Evolutionary conservation across 35 echinoderm and acorn worm species (phyloP).

Genomic region (Stichopus chloronotus): DNA sequence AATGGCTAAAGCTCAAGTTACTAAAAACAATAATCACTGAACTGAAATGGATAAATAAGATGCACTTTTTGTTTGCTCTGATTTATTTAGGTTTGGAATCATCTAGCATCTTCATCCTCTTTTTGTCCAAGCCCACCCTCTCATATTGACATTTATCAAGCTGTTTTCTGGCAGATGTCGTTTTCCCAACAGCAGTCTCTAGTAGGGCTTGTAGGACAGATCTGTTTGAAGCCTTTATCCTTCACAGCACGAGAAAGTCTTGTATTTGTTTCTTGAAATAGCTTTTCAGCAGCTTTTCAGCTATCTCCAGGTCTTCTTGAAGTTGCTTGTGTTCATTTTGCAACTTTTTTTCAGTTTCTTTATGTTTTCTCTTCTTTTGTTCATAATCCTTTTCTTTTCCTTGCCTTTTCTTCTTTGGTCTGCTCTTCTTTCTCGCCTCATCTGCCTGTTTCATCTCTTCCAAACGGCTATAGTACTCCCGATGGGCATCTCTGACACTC

Average conservation of each 20-base stretch:
- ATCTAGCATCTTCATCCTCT: slow-evolving; percentile 15
- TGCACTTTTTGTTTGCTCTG: not conserved
- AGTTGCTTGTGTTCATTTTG: slow-evolving; percentile 16
- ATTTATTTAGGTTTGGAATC: slow-evolving; percentile 19
- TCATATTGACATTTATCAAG: slow-evolving; percentile 19
- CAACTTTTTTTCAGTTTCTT: slow-evolving; percentile 21
- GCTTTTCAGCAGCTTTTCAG: no score
- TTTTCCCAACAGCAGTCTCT: no score
- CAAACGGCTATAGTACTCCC: no score
- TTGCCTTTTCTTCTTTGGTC: not conserved
- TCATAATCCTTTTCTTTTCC: slow-evolving; percentile 11
- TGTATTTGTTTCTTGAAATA: not conserved
- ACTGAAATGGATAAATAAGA: no score
- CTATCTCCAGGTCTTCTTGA: slow-evolving; percentile 25
- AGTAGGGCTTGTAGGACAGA: no score
- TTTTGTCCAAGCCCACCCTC: no score
- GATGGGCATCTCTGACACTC: no score
- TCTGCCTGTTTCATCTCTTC: slow-evolving; percentile 26
- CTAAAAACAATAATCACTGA: no score
- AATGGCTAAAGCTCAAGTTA: no score
- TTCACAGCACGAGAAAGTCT: slow-evolving; percentile 14
- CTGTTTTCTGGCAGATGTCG: slow-evolving; percentile 12
- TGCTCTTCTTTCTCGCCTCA: slow-evolving; percentile 20
- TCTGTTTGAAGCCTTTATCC: slow-evolving; percentile 13
- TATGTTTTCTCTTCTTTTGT: slow-evolving; percentile 12